Percentiles rank a stretch among this genome's conserved stretches.
Conservation (phyloP, 2,888 invertebrate species). For the Cacoxenus indagator region DNA sequence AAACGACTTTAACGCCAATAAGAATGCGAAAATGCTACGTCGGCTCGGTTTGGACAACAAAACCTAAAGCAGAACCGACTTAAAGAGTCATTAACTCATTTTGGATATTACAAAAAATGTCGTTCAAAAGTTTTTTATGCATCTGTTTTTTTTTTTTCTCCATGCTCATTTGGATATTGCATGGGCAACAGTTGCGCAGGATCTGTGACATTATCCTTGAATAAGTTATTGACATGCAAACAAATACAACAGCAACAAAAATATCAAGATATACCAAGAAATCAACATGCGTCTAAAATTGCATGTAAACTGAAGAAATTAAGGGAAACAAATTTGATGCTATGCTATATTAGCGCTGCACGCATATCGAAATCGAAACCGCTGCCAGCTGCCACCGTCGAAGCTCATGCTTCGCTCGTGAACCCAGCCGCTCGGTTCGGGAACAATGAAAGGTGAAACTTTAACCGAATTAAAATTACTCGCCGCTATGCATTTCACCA, state of each 20-base stretch:
- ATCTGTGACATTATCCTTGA: background rate
- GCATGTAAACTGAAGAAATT: too few species aligned
- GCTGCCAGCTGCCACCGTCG: background rate
- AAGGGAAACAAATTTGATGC: too few species aligned
- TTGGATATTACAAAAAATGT: background rate
- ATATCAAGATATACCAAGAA: too few species aligned
- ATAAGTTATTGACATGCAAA: background rate
- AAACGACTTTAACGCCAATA: too few species aligned
- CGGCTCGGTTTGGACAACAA: too few species aligned
- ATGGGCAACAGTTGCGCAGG: background rate
- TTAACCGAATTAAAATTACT: background rate
- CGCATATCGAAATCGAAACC: too few species aligned
- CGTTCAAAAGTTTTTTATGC: background rate
- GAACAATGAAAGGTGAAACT: constrained; percentile 10
- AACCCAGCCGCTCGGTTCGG: background rate
- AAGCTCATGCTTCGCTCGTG: background rate
- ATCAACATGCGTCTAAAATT: too few species aligned
- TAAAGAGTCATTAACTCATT: background rate
- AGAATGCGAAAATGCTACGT: too few species aligned
- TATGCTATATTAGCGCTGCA: too few species aligned
- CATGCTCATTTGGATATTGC: background rate
- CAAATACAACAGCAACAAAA: too few species aligned
- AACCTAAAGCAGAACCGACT: background rate
- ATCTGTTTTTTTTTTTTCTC: too few species aligned
- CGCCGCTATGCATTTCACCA: background rate